Conservation (phyloP, 2,888 invertebrate species). For the Drosophila borealis region DNA sequence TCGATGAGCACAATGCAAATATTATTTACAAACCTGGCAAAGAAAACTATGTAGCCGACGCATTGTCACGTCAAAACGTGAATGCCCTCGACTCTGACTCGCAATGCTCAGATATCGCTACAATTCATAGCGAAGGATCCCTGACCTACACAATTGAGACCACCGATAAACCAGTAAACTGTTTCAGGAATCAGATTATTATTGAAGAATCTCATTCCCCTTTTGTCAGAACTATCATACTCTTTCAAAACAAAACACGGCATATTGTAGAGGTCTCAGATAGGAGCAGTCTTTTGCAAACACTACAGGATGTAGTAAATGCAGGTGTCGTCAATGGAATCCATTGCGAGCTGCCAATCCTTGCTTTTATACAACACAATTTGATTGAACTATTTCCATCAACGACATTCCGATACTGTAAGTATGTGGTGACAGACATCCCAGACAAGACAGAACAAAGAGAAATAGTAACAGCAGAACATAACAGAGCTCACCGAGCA, state of each 20-base stretch:
- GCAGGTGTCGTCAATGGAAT: not conserved
- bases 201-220: slow-evolving; percentile 21
- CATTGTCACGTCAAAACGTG: slow-evolving; percentile 13
- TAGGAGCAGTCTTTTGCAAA: slow-evolving; percentile 1
- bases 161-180: slow-evolving; percentile 47
- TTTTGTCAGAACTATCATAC: not conserved
- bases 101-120: slow-evolving; percentile 8
- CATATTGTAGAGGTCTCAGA: not conserved
- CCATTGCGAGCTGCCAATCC: not conserved
- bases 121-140: slow-evolving; percentile 34
- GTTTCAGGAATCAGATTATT: slow-evolving; percentile 42
- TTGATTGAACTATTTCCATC: slow-evolving; percentile 2
- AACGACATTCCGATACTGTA: not conserved
- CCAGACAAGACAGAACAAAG: slow-evolving; percentile 2
- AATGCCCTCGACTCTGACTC: not conserved
- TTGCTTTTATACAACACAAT: not conserved
- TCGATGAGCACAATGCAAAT: slow-evolving; percentile 15
- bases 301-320: slow-evolving; percentile 1
- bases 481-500: not conserved
- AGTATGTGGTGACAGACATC: not conserved
- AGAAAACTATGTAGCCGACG: not conserved
- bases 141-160: slow-evolving; percentile 41
- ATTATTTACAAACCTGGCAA: slow-evolving; percentile 19
- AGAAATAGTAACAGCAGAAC: not conserved
- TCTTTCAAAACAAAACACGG: not conserved